Evolutionary conservation across 2,113 vertebrate genomes (phyloP), one percentile per base, ranked within the genome.

Genomic region (Clarias gariepinus): DNA sequence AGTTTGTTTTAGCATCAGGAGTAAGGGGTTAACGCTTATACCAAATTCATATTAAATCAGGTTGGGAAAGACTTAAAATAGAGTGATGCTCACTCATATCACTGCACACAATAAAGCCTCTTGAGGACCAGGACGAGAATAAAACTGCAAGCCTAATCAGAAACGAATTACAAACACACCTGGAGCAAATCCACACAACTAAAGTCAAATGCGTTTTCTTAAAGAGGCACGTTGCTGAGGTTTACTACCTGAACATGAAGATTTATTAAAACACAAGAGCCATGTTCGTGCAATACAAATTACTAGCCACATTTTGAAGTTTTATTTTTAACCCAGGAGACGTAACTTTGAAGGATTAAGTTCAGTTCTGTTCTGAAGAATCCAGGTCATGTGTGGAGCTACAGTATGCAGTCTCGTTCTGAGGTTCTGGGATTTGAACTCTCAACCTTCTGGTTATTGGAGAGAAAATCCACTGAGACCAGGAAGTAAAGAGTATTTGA

Each of bases 111-210:
- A 18, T 47, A 47, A 58, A 58, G 41, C 30, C 68, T 55, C 33
- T 1, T 1, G 3, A 84, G 30, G 55, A 74, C 71, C 53, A n/a
- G 21, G 12, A 74, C 66, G 23, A 36, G 25, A 84, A 84, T n/a
- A 58, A 74, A 25, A 84, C 68, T 74, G 69, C 57, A 74, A 74
- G 63, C 71, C 25, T 60, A 58, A 76, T n/a, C 53, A 73, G 4
- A 18, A 74, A 71, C 3, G 41, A 74, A 74, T 57, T 61, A 76
- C 12, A 74, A 61, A 47, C 33, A 28, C 68, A 84, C 83, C 66
- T 84, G 30, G 23, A 28, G 71, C 53, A 36, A 41, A 73, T 71
- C 21, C 19, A 57, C 82, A 36, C 6, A 55, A 28, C 52, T 3
- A 12, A 58, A 18, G 68, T 60, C 18, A 41, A 73, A n/a, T 9